A percentile compares a stretch with the other conserved stretches of the same genome.
phyloP scores from a whole-genome alignment of 2,797 vertebrate species.

The Zenarchopterus dispar region DNA sequence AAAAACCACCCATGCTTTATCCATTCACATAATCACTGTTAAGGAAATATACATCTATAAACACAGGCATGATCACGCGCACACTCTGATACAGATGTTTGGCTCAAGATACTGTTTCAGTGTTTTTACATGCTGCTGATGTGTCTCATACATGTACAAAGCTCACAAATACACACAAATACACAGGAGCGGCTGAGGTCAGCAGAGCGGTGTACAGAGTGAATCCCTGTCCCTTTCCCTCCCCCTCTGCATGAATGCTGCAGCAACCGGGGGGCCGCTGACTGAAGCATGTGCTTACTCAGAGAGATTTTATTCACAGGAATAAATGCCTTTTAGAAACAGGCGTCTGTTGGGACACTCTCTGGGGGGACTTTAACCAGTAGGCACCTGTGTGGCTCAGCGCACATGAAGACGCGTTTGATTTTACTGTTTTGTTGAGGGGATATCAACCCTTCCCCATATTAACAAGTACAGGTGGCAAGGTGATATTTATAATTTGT shows the following conservation, averaged over 20 bases:
- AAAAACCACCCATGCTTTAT: slow-evolving; percentile 34
- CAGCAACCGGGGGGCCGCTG: slow-evolving; percentile 75
- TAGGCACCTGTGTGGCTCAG: slow-evolving; percentile 55
- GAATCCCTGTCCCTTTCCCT: slow-evolving; percentile 75
- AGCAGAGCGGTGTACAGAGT: slow-evolving; percentile 75
- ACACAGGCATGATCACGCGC: slow-evolving; percentile 9
- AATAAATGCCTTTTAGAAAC: slow-evolving; percentile 75
- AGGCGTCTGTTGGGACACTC: slow-evolving; percentile 61
- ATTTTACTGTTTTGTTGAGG: slow-evolving; percentile 9
- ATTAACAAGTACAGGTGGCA: slow-evolving; percentile 18
- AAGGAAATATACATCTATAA: slow-evolving; percentile 32
- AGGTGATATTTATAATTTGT: slow-evolving; percentile 32
- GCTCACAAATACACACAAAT: slow-evolving; percentile 43
- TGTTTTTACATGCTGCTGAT: slow-evolving; percentile 64
- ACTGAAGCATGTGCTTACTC: slow-evolving; percentile 85
- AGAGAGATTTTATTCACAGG: slow-evolving; percentile 83
- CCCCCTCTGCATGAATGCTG: slow-evolving; percentile 74
- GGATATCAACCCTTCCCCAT: slow-evolving; percentile 26
- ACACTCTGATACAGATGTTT: slow-evolving; percentile 47
- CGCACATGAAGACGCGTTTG: slow-evolving; percentile 13
- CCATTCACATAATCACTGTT: slow-evolving; percentile 25
- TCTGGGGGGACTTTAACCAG: slow-evolving; percentile 55
- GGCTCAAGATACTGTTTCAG: slow-evolving; percentile 33
- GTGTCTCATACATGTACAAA: slow-evolving; percentile 50
- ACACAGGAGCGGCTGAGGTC: slow-evolving; percentile 81